phyloP scores from a whole-genome alignment of 1,140 invertebrate species.

The Brachionus asplanchnoidis region DNA sequence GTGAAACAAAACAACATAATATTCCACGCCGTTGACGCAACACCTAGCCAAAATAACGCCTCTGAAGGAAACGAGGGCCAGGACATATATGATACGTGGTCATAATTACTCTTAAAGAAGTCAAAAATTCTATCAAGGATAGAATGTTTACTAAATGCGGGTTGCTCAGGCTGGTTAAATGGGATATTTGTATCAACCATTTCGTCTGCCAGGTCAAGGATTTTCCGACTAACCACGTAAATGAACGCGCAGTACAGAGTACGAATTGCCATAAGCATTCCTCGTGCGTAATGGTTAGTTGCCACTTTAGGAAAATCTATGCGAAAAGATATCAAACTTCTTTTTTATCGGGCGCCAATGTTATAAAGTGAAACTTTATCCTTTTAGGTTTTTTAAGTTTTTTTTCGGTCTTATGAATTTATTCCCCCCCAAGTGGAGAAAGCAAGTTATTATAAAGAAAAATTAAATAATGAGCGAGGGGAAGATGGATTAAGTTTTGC shows the following conservation, averaged over 20 bases:
- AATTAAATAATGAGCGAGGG: background rate
- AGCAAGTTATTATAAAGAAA: background rate
- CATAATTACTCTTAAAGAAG: background rate
- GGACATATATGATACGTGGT: background rate
- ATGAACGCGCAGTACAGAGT: background rate
- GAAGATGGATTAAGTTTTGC: background rate
- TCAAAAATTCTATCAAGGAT: background rate
- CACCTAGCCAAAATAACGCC: background rate
- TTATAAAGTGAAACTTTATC: background rate
- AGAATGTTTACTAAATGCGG: background rate
- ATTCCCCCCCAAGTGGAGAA: background rate
- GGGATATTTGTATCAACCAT: background rate
- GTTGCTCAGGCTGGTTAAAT: background rate
- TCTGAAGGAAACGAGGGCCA: background rate
- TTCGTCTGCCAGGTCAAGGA: background rate
- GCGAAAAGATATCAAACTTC: background rate
- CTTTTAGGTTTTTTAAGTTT: background rate
- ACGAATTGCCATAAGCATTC: background rate
- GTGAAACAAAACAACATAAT: background rate
- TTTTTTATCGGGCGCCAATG: conserved; percentile 11
- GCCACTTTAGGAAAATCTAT: background rate
- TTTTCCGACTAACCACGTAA: background rate
- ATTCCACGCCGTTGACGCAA: background rate
- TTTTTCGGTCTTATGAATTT: background rate
- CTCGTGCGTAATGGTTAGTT: background rate